These are phyloP conservation scores for Pomatostomus ruficeps DNA, from an alignment of 2,113 vertebrate species.

Conservation along the genomic window DNA sequence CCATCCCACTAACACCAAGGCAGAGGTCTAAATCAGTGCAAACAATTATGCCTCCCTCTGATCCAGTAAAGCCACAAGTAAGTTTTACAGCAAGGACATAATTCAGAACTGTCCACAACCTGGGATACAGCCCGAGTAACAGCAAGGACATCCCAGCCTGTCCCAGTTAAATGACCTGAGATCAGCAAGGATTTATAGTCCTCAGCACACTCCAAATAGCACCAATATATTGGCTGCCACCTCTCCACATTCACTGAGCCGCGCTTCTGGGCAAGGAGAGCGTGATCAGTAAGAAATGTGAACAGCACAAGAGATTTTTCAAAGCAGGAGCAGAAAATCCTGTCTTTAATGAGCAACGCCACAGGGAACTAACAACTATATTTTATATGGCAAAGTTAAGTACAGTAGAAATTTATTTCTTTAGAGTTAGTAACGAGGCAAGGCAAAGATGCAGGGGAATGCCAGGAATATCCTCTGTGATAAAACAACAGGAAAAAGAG, in stretches of 20 bases:
- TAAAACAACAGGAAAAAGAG: neutral
- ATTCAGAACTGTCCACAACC: neutral
- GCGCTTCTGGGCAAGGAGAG: neutral
- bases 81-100: neutral
- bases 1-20: neutral
- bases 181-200: constrained; percentile 32
- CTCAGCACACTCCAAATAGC: neutral
- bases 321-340: constrained; percentile 14
- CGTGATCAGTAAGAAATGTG: neutral
- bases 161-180: constrained; percentile 15
- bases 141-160: constrained; percentile 23
- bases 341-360: constrained; percentile 41
- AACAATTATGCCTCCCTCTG: neutral
- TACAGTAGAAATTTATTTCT: constrained; percentile 34
- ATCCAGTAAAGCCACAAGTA: neutral
- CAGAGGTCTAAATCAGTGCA: neutral
- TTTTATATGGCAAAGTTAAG: constrained; percentile 34
- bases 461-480: neutral
- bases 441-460: neutral
- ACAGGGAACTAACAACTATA: neutral
- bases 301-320: constrained; percentile 20
- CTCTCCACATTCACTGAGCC: neutral
- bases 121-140: neutral
- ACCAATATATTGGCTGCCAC: constrained; percentile 24
- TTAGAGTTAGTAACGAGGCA: neutral